phyloP scores from a whole-genome alignment of 2,888 invertebrate genomes.

The Pristionchus exspectatus region DNA sequence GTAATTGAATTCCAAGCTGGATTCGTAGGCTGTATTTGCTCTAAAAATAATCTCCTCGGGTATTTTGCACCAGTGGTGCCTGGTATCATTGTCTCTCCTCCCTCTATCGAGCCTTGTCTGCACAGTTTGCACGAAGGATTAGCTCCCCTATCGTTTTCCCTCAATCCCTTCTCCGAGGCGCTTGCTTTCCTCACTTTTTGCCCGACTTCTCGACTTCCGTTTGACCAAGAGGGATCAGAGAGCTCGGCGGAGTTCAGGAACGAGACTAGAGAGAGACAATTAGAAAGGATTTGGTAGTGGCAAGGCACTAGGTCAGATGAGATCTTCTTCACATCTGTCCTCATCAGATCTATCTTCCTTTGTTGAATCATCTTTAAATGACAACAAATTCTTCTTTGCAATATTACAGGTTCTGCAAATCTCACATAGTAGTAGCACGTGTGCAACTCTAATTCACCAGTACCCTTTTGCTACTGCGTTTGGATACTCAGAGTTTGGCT shows the following conservation, averaged over 20 bases:
- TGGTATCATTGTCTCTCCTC: conserved; percentile 25
- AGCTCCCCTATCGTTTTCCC: conserved; percentile 38
- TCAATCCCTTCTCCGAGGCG: not conserved
- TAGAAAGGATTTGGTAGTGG: not conserved
- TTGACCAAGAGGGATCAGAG: not conserved
- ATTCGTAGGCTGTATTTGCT: not conserved
- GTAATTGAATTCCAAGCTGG: too few species aligned
- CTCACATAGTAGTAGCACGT: not conserved
- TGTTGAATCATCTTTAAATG: too few species aligned
- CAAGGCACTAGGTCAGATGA: not conserved
- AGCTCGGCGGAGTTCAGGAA: not conserved
- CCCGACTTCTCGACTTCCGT: not conserved
- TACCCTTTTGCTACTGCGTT: not conserved
- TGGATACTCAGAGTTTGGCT: not conserved
- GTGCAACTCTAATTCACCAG: not conserved
- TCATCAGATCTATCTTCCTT: too few species aligned
- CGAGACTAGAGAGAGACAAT: not conserved
- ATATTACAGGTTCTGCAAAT: not conserved
- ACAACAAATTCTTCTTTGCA: too few species aligned
- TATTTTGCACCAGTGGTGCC: not conserved
- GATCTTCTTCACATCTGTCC: too few species aligned
- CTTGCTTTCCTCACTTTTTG: conserved; percentile 10
- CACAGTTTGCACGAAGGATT: conserved; percentile 18
- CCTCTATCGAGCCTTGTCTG: not conserved
- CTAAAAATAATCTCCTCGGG: not conserved